phyloP scores from a whole-genome alignment of 2,888 invertebrate species.

The Smittia aterrima region DNA sequence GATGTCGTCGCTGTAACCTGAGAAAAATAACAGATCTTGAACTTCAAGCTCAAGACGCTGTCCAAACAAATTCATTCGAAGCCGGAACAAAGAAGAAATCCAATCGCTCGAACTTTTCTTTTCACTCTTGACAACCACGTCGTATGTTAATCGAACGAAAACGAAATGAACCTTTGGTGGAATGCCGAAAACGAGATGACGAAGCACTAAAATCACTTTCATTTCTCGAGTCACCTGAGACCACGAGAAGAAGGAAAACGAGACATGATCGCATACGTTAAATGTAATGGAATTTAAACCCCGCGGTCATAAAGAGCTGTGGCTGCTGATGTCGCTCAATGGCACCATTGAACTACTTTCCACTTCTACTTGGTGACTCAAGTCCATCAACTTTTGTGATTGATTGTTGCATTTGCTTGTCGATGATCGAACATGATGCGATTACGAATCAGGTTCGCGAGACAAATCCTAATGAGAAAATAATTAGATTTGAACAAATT shows the following conservation, averaged over 20 bases:
- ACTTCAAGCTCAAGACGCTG: background rate
- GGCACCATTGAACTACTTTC: constrained; percentile 1
- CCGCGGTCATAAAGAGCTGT: background rate
- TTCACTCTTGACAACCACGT: constrained; percentile 18
- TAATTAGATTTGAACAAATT: constrained; percentile 36
- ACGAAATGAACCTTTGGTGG: background rate
- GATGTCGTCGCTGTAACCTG: background rate
- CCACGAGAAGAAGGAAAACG: background rate
- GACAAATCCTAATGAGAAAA: constrained; percentile 26
- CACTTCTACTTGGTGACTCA: background rate
- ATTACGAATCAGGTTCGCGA: background rate
- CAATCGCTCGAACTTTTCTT: background rate
- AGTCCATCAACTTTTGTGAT: background rate
- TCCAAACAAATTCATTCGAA: background rate
- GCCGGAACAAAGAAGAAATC: constrained; percentile 14
- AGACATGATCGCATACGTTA: background rate
- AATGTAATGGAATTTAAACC: background rate
- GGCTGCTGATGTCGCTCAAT: background rate
- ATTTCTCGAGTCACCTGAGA: constrained; percentile 15
- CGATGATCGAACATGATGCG: background rate
- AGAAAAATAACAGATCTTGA: background rate
- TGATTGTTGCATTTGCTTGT: background rate
- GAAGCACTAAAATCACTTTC: constrained; percentile 33
- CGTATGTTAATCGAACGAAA: constrained; percentile 37
- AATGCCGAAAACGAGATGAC: constrained; percentile 5